Percentiles rank a stretch among this genome's conserved stretches.
Conservation (phyloP, 2,113 vertebrate species). For the Megalops atlanticus region DNA sequence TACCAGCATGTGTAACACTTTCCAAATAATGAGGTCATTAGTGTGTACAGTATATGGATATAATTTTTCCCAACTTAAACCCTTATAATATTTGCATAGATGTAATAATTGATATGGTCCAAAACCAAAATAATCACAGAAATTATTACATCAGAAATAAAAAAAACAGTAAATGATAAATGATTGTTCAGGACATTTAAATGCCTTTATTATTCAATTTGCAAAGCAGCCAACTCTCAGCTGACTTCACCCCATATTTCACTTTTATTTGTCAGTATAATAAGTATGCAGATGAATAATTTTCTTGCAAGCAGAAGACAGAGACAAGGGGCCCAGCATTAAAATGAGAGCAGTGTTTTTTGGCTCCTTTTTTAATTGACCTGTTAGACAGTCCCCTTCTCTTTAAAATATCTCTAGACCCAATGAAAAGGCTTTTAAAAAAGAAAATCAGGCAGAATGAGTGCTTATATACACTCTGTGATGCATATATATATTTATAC, state of each 20-base stretch:
- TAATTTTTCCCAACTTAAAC: background rate
- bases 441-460: background rate
- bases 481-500: too few species aligned
- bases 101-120: background rate
- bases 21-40: background rate
- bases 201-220: background rate
- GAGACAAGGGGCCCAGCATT: background rate
- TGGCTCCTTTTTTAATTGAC: background rate
- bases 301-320: background rate
- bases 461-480: background rate
- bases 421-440: background rate
- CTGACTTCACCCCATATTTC: background rate
- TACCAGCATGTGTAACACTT: background rate
- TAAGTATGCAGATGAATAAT: background rate
- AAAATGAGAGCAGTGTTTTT: background rate
- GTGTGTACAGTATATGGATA: background rate
- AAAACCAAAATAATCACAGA: slow-evolving; percentile 7
- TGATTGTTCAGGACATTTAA: background rate
- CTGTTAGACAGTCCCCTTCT: background rate
- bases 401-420: background rate
- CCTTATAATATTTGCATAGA: background rate
- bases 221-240: background rate
- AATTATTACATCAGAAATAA: background rate
- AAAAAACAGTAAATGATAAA: background rate
- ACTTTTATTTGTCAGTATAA: background rate